Conservation (phyloP, 2,888 invertebrate species). For the Dendrolimus houi region DNA sequence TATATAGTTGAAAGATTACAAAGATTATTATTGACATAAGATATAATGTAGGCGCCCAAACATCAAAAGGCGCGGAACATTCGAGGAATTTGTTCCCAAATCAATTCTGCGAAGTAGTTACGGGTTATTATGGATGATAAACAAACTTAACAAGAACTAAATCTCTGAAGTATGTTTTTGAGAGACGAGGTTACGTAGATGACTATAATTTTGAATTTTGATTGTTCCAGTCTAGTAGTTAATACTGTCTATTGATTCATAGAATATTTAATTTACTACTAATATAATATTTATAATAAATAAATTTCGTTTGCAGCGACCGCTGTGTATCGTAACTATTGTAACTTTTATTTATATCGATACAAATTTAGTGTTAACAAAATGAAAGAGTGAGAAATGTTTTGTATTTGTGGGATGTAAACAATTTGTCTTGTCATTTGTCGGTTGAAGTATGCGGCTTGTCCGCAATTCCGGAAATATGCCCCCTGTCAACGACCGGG, state of each 20-base stretch:
- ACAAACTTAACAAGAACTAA: not conserved
- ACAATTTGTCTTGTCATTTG: slow-evolving; percentile 10
- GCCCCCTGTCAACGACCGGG: slow-evolving; percentile 62
- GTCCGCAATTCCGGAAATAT: slow-evolving; percentile 50
- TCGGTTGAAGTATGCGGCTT: slow-evolving; percentile 31
- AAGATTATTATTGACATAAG: too few species aligned
- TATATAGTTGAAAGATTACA: too few species aligned
- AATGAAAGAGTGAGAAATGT: too few species aligned
- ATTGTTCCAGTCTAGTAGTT: not conserved
- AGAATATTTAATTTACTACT: not conserved
- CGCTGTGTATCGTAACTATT: too few species aligned
- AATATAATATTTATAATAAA: too few species aligned
- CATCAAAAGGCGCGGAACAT: not conserved
- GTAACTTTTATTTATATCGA: too few species aligned
- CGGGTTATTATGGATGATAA: not conserved
- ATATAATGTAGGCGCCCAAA: not conserved
- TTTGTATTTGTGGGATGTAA: not conserved
- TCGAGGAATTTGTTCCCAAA: not conserved
- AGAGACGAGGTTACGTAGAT: too few species aligned
- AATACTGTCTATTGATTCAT: not conserved
- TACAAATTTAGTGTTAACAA: too few species aligned
- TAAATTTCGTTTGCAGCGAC: too few species aligned
- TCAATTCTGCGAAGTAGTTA: not conserved
- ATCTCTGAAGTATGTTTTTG: not conserved
- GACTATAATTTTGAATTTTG: not conserved